Conservation (phyloP, 2,888 invertebrate species). For the Metopia argyrocephala region DNA sequence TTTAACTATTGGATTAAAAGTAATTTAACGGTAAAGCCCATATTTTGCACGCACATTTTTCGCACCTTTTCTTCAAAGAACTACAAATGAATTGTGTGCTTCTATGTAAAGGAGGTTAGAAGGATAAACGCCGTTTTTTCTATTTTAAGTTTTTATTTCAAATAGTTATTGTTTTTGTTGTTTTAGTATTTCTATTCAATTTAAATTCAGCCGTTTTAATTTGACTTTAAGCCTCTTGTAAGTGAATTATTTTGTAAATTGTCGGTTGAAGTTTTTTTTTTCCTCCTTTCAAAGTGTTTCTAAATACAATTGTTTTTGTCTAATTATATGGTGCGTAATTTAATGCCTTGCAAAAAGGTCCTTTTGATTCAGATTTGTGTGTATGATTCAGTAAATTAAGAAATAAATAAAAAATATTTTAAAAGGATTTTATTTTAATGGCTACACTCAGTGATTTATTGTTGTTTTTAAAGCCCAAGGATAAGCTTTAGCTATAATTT, state of each 20-base stretch:
- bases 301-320: slow-evolving; percentile 23
- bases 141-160: background rate
- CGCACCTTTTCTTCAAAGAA: slow-evolving; percentile 37
- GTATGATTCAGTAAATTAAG: background rate
- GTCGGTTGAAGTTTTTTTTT: background rate
- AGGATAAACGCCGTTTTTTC: background rate
- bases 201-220: slow-evolving; percentile 24
- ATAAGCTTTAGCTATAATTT: background rate
- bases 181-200: background rate
- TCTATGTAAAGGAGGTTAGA: background rate
- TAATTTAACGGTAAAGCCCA: slow-evolving; percentile 76
- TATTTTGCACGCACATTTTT: slow-evolving; percentile 75
- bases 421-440: background rate
- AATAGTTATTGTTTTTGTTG: background rate
- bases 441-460: slow-evolving; percentile 2
- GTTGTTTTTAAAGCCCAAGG: background rate
- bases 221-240: slow-evolving; percentile 41
- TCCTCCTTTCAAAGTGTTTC: background rate
- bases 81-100: background rate
- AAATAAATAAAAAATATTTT: background rate
- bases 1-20: slow-evolving; percentile 71
- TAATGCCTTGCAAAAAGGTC: slow-evolving; percentile 4
- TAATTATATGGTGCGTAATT: slow-evolving; percentile 42
- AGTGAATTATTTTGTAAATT: slow-evolving; percentile 3
- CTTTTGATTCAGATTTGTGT: background rate